phyloP scores from a whole-genome alignment of 2,888 invertebrate genomes.

The Imbricaverruca yamaguchii region DNA sequence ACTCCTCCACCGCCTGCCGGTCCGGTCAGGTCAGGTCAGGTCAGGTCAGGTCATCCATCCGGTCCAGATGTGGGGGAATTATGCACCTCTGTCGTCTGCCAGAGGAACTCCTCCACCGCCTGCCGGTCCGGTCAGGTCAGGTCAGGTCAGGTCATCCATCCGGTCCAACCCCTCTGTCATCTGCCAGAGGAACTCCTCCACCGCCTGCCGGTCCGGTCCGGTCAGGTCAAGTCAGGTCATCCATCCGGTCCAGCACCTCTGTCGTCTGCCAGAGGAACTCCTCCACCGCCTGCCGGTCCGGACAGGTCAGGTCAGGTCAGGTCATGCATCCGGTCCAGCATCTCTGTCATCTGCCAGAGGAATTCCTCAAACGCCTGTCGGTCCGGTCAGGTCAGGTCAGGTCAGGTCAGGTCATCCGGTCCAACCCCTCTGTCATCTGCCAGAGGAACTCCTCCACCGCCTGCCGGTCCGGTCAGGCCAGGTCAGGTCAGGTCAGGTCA shows the following conservation, averaged over 20 bases:
- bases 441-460: conserved; percentile 92
- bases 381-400: too few species aligned
- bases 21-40: neutral
- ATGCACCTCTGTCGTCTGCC: conserved; percentile 91
- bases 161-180: conserved; percentile 86
- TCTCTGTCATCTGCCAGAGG: too few species aligned
- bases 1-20: conserved; percentile 74
- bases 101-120: conserved; percentile 90
- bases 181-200: conserved; percentile 95
- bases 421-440: conserved; percentile 57
- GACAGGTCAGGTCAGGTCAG: conserved; percentile 1
- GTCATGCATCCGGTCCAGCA: too few species aligned
- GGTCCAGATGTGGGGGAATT: too few species aligned
- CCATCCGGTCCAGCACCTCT: conserved; percentile 83
- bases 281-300: conserved; percentile 65
- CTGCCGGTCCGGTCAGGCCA: conserved; percentile 37
- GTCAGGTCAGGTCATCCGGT: too few species aligned
- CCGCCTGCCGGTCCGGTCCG: conserved; percentile 50
- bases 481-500: neutral
- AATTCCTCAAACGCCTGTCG: too few species aligned
- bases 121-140: conserved; percentile 35
- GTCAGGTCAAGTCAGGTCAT: conserved; percentile 56
- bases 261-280: conserved; percentile 94
- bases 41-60: conserved; percentile 50
- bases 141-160: conserved; percentile 65